Percentiles rank a stretch among this genome's conserved stretches.
Conservation (phyloP, 2,888 invertebrate genomes). For the Pelosia muscerda region DNA sequence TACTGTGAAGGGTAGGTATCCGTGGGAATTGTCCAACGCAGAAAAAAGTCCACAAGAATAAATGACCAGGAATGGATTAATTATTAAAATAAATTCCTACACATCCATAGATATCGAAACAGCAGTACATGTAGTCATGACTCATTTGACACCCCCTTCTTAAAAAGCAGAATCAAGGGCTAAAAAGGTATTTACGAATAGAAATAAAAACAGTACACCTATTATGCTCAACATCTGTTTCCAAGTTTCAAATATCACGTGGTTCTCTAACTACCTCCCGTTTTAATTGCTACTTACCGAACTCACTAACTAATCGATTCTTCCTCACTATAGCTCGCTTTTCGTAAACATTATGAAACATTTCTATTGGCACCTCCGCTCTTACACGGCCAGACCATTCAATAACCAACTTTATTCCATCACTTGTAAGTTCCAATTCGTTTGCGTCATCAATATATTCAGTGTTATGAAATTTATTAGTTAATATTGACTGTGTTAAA, state of each 20-base stretch:
- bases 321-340: conserved; percentile 42
- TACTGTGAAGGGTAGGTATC: too few species aligned
- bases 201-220: conserved; percentile 24
- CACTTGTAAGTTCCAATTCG: conserved; percentile 34
- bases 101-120: too few species aligned
- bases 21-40: too few species aligned
- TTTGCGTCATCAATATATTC: conserved; percentile 31
- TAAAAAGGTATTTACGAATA: not conserved
- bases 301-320: conserved; percentile 57
- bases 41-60: too few species aligned
- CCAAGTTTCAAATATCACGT: conserved; percentile 35
- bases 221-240: conserved; percentile 39
- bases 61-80: too few species aligned
- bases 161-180: too few species aligned
- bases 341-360: conserved; percentile 56
- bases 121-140: not conserved
- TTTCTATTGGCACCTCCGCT: conserved; percentile 50
- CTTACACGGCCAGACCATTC: conserved; percentile 19
- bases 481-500: conserved; percentile 64
- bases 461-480: conserved; percentile 59
- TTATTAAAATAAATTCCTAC: too few species aligned
- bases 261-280: conserved; percentile 28
- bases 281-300: conserved; percentile 53
- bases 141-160: not conserved
- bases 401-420: conserved; percentile 22